Conservation (phyloP, 2,113 vertebrate species). For the Glaucidium brasilianum region DNA sequence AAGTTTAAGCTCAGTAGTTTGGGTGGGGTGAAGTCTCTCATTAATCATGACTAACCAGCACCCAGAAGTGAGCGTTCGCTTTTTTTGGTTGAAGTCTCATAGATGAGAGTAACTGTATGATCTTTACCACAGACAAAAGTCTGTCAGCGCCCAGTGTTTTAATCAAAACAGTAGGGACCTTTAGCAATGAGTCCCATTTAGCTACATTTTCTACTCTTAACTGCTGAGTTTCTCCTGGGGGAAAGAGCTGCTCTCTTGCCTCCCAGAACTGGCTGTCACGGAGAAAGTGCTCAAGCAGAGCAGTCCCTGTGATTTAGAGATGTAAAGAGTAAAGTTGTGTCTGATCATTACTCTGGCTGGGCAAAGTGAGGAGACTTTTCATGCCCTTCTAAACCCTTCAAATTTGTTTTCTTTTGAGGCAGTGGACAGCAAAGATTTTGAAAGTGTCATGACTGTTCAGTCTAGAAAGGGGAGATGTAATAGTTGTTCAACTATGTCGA, state of each 20-base stretch:
- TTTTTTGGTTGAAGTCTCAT: not conserved
- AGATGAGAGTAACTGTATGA: not conserved
- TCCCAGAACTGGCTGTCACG: not conserved
- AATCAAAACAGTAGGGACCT: constrained; percentile 7
- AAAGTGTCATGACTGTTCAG: not conserved
- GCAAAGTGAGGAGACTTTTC: not conserved
- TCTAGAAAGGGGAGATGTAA: not conserved
- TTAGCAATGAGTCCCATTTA: not conserved
- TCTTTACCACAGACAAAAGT: not conserved
- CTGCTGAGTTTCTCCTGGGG: not conserved
- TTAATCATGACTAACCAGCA: not conserved
- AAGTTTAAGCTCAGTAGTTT: not conserved
- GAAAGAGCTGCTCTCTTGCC: not conserved
- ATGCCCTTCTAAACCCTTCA: not conserved
- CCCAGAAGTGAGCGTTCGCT: not conserved
- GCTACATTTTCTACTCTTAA: not conserved
- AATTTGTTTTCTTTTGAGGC: constrained; percentile 12
- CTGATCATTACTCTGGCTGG: not conserved
- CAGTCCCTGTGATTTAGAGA: not conserved
- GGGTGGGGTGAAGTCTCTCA: not conserved
- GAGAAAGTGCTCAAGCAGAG: not conserved
- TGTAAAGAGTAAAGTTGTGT: not conserved
- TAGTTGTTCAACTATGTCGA: not conserved
- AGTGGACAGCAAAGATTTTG: not conserved
- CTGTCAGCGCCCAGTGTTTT: not conserved